phyloP scores from a whole-genome alignment of 2,888 invertebrate species.

The Hipparchia semele region DNA sequence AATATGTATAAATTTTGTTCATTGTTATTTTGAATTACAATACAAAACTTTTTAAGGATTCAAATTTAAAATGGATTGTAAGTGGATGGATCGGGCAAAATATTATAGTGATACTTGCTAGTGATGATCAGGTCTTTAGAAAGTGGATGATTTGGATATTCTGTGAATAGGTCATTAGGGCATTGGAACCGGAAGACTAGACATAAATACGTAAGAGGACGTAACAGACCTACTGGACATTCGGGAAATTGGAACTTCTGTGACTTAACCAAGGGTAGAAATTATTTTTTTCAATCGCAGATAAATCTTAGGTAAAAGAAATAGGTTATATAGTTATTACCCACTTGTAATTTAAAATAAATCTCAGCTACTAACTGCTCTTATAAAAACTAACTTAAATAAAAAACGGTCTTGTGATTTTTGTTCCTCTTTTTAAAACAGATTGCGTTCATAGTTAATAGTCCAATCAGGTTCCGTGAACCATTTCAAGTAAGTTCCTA shows the following conservation, averaged over 20 bases:
- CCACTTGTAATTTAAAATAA: constrained; percentile 26
- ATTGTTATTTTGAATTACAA: not conserved
- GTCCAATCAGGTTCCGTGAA: constrained; percentile 10
- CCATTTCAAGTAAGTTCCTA: not conserved
- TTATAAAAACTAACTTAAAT: not conserved
- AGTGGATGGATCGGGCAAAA: too few species aligned
- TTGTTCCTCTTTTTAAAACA: constrained; percentile 1
- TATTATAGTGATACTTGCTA: too few species aligned
- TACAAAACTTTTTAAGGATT: not conserved
- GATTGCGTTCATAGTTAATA: constrained; percentile 12
- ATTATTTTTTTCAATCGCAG: too few species aligned
- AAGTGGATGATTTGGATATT: too few species aligned
- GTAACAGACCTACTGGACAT: too few species aligned
- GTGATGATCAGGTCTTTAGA: too few species aligned
- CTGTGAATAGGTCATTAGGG: too few species aligned
- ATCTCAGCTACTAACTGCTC: not conserved
- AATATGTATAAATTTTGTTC: constrained; percentile 21
- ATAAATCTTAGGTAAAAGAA: not conserved
- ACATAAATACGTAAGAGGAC: too few species aligned
- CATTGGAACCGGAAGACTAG: too few species aligned
- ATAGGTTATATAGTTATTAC: not conserved
- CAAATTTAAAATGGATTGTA: not conserved
- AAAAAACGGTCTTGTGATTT: not conserved
- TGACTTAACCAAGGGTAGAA: too few species aligned
- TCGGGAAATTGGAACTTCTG: too few species aligned